These are phyloP conservation scores for Drosophila neoperkinsi DNA, from an alignment of 2,888 invertebrate genomes.

Conservation along the genomic window DNA sequence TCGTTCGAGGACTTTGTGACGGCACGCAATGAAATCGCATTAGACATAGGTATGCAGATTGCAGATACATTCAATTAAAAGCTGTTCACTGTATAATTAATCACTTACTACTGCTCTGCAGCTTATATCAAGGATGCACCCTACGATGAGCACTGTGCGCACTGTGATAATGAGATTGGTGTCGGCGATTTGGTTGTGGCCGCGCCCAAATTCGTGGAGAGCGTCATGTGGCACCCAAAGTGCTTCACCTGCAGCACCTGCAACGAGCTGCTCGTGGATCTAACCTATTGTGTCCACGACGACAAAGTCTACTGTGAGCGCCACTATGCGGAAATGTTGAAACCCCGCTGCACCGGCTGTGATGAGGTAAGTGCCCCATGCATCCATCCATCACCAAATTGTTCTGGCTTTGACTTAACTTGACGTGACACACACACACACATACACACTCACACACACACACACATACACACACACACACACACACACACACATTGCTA, in stretches of 20 bases:
- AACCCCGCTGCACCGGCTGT: constrained; percentile 98
- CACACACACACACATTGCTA: constrained; percentile 24
- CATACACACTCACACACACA: not conserved
- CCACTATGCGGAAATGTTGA: constrained; percentile 98
- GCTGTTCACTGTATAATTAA: not conserved
- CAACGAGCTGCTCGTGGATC: constrained; percentile 96
- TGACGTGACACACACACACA: not conserved
- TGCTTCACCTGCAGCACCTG: constrained; percentile 97
- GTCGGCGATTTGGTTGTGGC: constrained; percentile 93
- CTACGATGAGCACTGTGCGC: constrained; percentile 90
- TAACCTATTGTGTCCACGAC: constrained; percentile 97
- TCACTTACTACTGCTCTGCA: constrained; percentile 55
- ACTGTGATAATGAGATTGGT: constrained; percentile 92
- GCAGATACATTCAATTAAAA: not conserved
- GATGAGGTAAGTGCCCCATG: constrained; percentile 94
- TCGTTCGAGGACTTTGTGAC: constrained; percentile 97
- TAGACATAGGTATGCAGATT: constrained; percentile 92
- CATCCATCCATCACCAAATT: constrained; percentile 34
- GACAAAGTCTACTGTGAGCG: constrained; percentile 95
- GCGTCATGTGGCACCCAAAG: constrained; percentile 94
- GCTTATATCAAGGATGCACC: constrained; percentile 88
- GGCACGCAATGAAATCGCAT: constrained; percentile 96
- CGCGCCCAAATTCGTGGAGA: constrained; percentile 92
- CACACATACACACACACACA: constrained; percentile 11
- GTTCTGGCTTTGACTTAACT: constrained; percentile 2